phyloP scores from a whole-genome alignment of 1,140 invertebrate species.

The Zaprionus gabonicus region DNA sequence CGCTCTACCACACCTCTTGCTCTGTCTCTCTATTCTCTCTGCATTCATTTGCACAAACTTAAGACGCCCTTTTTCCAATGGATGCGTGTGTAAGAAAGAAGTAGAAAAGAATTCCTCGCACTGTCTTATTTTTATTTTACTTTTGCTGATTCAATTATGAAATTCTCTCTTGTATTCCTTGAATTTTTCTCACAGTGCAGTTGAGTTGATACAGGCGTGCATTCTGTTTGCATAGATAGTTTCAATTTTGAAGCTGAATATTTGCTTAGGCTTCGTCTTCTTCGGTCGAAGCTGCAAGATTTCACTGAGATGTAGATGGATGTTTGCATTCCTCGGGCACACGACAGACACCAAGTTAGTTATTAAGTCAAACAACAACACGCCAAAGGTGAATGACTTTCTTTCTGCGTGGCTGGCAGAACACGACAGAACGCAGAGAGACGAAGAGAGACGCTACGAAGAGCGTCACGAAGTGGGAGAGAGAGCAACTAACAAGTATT shows the following conservation, averaged over 20 bases:
- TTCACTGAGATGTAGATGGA: slow-evolving; percentile 18
- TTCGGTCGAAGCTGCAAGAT: slow-evolving; percentile 11
- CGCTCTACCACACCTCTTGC: background rate
- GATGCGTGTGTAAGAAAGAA: background rate
- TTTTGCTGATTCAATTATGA: slow-evolving; percentile 8
- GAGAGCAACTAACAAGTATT: slow-evolving; percentile 38
- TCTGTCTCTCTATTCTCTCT: background rate
- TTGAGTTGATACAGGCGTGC: background rate
- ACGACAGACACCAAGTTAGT: slow-evolving; percentile 46
- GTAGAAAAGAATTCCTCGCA: background rate
- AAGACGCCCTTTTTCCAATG: background rate
- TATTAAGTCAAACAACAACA: slow-evolving; percentile 54
- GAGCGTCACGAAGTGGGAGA: slow-evolving; percentile 24
- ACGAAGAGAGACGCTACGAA: slow-evolving; percentile 18
- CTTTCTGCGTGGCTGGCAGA: slow-evolving; percentile 53
- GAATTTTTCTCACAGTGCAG: slow-evolving; percentile 5
- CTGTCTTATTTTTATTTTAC: background rate
- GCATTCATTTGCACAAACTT: slow-evolving; percentile 4
- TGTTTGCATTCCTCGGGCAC: slow-evolving; percentile 55
- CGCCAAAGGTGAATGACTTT: slow-evolving; percentile 79
- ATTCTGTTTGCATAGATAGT: slow-evolving; percentile 12
- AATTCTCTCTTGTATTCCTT: background rate
- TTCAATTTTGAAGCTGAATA: slow-evolving; percentile 17
- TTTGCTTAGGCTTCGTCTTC: slow-evolving; percentile 25
- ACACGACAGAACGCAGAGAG: slow-evolving; percentile 23